Percentiles rank a stretch among this genome's conserved stretches.
phyloP scores from a whole-genome alignment of 2,888 invertebrate species.

The Synergus itoensis region DNA sequence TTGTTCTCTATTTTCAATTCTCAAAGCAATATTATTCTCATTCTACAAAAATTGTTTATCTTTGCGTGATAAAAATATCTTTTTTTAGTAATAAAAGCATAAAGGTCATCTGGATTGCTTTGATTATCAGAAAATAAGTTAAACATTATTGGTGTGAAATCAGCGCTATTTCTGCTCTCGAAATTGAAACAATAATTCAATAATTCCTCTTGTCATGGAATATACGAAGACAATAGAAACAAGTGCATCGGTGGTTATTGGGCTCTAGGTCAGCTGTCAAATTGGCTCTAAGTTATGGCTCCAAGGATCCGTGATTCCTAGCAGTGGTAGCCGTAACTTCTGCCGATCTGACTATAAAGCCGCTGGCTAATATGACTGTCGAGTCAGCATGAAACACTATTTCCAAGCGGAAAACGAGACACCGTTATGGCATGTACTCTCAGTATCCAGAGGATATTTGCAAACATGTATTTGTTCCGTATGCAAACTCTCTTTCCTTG shows the following conservation, averaged over 20 bases:
- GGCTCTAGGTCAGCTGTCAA: slow-evolving; percentile 19
- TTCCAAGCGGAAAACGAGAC: not conserved
- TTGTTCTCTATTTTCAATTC: too few species aligned
- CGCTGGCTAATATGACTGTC: not conserved
- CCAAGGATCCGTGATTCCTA: slow-evolving; percentile 2
- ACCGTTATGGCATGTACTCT: not conserved
- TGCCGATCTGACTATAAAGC: slow-evolving; percentile 23
- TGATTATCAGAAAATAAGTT: too few species aligned
- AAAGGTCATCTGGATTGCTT: too few species aligned
- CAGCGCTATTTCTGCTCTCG: not conserved
- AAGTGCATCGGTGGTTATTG: slow-evolving; percentile 4
- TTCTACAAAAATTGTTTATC: too few species aligned
- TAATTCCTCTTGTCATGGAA: slow-evolving; percentile 7
- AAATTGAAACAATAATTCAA: not conserved
- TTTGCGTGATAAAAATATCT: too few species aligned
- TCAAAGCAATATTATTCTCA: too few species aligned
- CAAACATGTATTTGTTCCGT: not conserved
- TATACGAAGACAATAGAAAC: not conserved
- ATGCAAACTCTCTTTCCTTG: not conserved
- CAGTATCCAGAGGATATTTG: not conserved
- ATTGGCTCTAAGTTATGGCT: slow-evolving; percentile 23
- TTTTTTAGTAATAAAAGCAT: too few species aligned
- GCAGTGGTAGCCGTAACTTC: slow-evolving; percentile 10
- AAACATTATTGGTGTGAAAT: not conserved
- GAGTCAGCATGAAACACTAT: slow-evolving; percentile 20